A percentile compares a stretch with the other conserved stretches of the same genome.
Conservation (phyloP, 2,797 vertebrate species). For the Euphonia xanthogaster region DNA sequence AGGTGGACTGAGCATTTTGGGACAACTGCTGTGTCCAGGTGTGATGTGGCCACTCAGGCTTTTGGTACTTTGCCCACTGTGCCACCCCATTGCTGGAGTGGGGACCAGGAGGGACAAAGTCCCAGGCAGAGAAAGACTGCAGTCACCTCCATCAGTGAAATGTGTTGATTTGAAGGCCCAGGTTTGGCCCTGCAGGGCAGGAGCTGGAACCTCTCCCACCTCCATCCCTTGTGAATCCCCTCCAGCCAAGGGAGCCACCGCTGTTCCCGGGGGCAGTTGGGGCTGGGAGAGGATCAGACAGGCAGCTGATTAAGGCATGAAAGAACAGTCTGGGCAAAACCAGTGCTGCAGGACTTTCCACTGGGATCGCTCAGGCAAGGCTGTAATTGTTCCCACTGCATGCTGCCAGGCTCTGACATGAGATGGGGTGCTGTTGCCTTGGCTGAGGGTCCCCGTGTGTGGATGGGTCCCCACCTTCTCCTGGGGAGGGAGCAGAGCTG, state of each 20-base stretch:
- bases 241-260: background rate
- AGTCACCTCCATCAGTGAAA: background rate
- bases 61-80: fast-evolving
- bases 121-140: background rate
- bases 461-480: background rate
- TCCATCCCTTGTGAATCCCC: background rate
- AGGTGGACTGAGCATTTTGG: background rate
- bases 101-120: background rate
- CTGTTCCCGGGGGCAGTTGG: fast-evolving
- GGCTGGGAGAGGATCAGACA: background rate
- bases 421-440: background rate
- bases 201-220: background rate
- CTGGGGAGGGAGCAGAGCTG: background rate
- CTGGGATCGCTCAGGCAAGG: background rate
- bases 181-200: background rate
- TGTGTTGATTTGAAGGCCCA: background rate
- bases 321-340: background rate
- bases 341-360: background rate
- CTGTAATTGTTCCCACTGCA: background rate
- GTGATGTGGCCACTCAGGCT: fast-evolving
- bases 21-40: background rate
- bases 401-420: background rate
- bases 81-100: fast-evolving
- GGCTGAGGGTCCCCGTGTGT: background rate
- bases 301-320: background rate